phyloP scores from a whole-genome alignment of 2,797 vertebrate genomes.

The Esox masquinongy region DNA sequence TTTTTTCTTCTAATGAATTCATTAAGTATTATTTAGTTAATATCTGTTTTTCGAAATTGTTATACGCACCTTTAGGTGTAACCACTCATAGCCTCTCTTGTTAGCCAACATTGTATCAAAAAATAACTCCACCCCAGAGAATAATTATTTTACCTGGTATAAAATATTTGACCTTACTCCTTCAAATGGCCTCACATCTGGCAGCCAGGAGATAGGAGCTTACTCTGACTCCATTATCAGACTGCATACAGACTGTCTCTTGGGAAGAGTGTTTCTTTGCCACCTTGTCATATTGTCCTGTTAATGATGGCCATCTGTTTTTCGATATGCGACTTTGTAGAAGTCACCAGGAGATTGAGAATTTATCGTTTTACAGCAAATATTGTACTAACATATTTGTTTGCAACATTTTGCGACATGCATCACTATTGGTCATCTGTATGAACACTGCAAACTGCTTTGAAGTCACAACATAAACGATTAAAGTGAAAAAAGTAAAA shows the following conservation, averaged over 20 bases:
- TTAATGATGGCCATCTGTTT: constrained; percentile 12
- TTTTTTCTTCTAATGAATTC: not conserved
- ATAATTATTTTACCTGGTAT: not conserved
- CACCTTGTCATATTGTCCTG: not conserved
- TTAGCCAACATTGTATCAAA: not conserved
- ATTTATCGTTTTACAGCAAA: not conserved
- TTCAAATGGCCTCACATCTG: constrained; percentile 19
- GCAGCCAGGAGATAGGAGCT: constrained; percentile 23
- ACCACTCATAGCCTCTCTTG: not conserved
- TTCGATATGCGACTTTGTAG: not conserved
- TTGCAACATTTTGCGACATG: not conserved
- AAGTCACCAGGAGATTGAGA: not conserved
- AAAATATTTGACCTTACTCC: constrained; percentile 2
- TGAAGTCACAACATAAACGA: not conserved
- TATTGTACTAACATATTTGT: not conserved
- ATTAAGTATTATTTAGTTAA: not conserved
- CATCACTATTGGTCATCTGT: not conserved
- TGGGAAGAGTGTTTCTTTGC: not conserved
- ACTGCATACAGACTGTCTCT: constrained; percentile 9
- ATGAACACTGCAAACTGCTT: not conserved
- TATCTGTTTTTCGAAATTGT: not conserved
- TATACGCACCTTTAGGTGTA: not conserved
- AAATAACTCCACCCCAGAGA: not conserved
- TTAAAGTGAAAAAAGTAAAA: not conserved
- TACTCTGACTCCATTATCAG: constrained; percentile 20